These are phyloP conservation scores for Stenurella melanura DNA, from an alignment of 2,888 invertebrate genomes.

Conservation along the genomic window DNA sequence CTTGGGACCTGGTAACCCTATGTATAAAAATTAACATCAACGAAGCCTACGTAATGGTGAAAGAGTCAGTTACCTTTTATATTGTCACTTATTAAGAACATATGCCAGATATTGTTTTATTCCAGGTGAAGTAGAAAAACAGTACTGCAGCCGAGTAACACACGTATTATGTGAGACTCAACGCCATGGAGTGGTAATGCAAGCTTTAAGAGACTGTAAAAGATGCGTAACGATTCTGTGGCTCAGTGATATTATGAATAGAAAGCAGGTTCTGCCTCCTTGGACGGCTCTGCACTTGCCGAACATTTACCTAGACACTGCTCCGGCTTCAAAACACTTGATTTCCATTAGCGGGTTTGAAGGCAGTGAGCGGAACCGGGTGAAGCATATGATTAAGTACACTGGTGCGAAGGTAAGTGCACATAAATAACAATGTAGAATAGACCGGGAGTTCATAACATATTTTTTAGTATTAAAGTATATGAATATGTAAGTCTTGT, in stretches of 20 bases:
- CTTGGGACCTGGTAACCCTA: too few species aligned
- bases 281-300: slow-evolving; percentile 97
- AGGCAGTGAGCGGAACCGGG: slow-evolving; percentile 86
- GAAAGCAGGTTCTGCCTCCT: slow-evolving; percentile 91
- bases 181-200: slow-evolving; percentile 92
- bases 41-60: too few species aligned
- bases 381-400: slow-evolving; percentile 89
- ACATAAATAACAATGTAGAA: not conserved
- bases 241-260: slow-evolving; percentile 92
- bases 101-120: slow-evolving; percentile 3
- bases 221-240: slow-evolving; percentile 89
- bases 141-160: slow-evolving; percentile 90
- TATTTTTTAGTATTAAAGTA: too few species aligned
- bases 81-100: too few species aligned
- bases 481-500: too few species aligned
- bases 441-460: too few species aligned
- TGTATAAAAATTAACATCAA: too few species aligned
- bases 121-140: slow-evolving; percentile 87
- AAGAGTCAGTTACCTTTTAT: too few species aligned
- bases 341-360: slow-evolving; percentile 93
- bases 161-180: slow-evolving; percentile 95
- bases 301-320: slow-evolving; percentile 77
- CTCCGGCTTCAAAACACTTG: slow-evolving; percentile 85
- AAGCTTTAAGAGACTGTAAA: slow-evolving; percentile 82
- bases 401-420: slow-evolving; percentile 88